These are phyloP conservation scores for Drosophila paranaensis DNA, from an alignment of 2,888 invertebrate genomes.

Conservation along the genomic window DNA sequence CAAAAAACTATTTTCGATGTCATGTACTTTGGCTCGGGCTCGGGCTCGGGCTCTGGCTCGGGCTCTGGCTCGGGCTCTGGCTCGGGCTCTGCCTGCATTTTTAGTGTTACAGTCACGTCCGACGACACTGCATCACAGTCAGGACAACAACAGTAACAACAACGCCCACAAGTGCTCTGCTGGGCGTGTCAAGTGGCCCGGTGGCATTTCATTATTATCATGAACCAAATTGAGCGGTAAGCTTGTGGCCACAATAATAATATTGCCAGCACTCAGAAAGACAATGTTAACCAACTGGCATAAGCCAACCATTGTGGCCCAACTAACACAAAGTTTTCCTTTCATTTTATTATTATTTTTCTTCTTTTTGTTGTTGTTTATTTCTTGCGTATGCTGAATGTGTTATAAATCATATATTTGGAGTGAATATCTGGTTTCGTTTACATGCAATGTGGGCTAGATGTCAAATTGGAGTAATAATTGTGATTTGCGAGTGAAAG, in stretches of 20 bases:
- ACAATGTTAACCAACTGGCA: slow-evolving; percentile 22
- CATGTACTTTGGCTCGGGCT: slow-evolving; percentile 42
- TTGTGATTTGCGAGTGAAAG: background rate
- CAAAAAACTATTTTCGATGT: slow-evolving; percentile 74
- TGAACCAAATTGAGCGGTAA: slow-evolving; percentile 66
- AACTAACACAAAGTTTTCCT: background rate
- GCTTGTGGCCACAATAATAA: slow-evolving; percentile 54
- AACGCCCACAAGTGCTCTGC: slow-evolving; percentile 23
- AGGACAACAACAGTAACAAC: slow-evolving; percentile 24
- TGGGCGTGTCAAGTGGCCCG: slow-evolving; percentile 48
- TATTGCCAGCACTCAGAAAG: slow-evolving; percentile 35
- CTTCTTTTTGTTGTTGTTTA: too few species aligned
- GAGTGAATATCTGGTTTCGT: background rate
- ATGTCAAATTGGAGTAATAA: background rate
- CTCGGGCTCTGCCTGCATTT: slow-evolving; percentile 51
- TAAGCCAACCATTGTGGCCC: slow-evolving; percentile 16
- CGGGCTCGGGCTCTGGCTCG: background rate
- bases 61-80: background rate
- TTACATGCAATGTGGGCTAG: background rate
- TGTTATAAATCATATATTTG: slow-evolving; percentile 9
- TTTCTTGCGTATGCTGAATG: slow-evolving; percentile 7
- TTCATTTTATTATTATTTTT: slow-evolving; percentile 6
- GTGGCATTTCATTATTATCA: slow-evolving; percentile 65
- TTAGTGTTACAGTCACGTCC: slow-evolving; percentile 73
- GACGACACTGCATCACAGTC: slow-evolving; percentile 47